A percentile compares a stretch with the other conserved stretches of the same genome.
Conservation (phyloP, 2,113 vertebrate genomes). For the Scalopus aquaticus region DNA sequence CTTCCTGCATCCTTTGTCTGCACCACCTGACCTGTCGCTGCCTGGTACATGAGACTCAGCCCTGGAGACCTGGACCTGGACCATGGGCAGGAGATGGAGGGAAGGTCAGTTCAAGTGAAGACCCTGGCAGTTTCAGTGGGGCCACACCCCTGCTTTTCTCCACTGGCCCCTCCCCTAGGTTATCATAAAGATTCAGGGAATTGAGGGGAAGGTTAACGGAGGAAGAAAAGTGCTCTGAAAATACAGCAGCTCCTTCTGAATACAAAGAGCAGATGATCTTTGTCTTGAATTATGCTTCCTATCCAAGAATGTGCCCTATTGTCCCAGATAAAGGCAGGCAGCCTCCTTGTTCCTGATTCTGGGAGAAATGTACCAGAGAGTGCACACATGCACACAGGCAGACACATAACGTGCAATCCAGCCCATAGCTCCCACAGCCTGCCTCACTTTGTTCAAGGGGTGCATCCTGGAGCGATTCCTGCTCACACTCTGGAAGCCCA, state of each 20-base stretch:
- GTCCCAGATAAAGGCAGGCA: background rate
- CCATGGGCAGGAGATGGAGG: background rate
- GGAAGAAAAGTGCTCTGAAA: background rate
- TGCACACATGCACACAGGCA: rapidly evolving
- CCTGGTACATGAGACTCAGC: background rate
- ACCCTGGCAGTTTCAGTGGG: background rate
- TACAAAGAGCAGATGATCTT: background rate
- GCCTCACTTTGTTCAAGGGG: background rate
- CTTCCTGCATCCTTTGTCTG: background rate
- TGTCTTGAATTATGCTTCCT: background rate
- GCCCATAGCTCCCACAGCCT: background rate
- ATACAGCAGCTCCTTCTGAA: background rate
- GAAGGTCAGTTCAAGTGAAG: background rate
- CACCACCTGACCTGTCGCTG: background rate
- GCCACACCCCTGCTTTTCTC: background rate
- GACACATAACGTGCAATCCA: background rate
- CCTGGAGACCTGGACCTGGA: too few species aligned
- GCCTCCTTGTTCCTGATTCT: background rate
- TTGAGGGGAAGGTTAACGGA: background rate
- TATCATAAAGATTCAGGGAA: background rate
- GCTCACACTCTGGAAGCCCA: too few species aligned
- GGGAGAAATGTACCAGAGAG: background rate
- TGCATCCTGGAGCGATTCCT: background rate
- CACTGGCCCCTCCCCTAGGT: background rate
- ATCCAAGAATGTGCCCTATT: background rate